Conservation (phyloP, 2,113 vertebrate species). For the Puffinus mauretanicus region DNA sequence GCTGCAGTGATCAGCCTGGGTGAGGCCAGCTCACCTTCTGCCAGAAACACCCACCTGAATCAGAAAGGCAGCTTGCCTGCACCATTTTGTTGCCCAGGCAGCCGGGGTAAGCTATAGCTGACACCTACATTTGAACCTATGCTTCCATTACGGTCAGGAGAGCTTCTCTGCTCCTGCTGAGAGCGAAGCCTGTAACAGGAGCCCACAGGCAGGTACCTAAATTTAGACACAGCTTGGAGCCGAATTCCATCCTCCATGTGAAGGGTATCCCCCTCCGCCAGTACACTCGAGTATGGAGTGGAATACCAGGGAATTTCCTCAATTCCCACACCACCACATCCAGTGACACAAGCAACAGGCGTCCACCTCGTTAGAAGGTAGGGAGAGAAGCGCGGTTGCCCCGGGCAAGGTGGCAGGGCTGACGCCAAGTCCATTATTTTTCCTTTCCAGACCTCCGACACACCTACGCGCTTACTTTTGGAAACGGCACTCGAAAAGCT, state of each 20-base stretch:
- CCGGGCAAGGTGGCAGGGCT: fast-evolving
- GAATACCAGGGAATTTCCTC: fast-evolving
- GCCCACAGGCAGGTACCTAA: not conserved
- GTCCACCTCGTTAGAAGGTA: not conserved
- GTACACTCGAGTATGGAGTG: fast-evolving
- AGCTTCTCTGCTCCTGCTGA: not conserved
- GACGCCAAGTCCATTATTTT: fast-evolving
- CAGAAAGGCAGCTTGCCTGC: not conserved
- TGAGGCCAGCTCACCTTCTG: not conserved
- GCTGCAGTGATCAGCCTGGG: not conserved
- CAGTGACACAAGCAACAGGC: not conserved
- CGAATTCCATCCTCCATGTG: not conserved
- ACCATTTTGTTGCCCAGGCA: not conserved
- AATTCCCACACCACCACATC: fast-evolving
- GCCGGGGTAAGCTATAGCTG: fast-evolving
- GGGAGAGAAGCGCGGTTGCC: fast-evolving
- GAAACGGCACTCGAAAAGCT: constrained; percentile 16
- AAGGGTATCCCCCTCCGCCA: fast-evolving
- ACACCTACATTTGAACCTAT: fast-evolving
- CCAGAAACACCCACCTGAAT: not conserved
- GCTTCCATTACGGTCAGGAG: fast-evolving
- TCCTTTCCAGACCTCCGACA: constrained; percentile 18
- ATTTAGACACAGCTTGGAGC: not conserved
- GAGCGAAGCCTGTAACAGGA: not conserved
- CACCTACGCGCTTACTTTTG: not conserved